Percentiles rank a stretch among this genome's conserved stretches.
These are phyloP conservation scores for Falco rusticolus DNA, from an alignment of 2,797 vertebrate genomes.

Conservation along the genomic window DNA sequence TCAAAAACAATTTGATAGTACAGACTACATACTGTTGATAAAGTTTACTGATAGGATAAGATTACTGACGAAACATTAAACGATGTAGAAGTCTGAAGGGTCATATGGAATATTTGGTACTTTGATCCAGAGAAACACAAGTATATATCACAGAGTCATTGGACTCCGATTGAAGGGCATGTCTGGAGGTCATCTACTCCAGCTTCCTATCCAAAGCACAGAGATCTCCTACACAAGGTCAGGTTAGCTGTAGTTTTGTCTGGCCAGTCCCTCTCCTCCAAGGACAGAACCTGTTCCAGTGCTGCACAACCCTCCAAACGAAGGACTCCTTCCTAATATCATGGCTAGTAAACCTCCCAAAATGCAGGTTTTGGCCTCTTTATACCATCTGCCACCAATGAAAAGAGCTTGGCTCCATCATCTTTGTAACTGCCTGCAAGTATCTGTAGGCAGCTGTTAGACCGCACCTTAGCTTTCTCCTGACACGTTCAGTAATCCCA, in stretches of 20 bases:
- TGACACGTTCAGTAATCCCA: neutral
- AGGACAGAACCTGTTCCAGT: neutral
- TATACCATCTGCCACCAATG: neutral
- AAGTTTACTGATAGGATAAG: neutral
- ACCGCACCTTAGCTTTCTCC: neutral
- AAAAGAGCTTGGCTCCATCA: neutral
- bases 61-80: neutral
- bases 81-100: neutral
- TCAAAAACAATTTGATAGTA: neutral
- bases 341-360: neutral
- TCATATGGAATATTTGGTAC: neutral
- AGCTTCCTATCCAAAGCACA: neutral
- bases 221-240: neutral
- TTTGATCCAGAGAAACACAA: neutral
- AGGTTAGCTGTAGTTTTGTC: neutral
- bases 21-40: neutral
- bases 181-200: neutral
- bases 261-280: neutral
- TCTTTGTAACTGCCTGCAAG: neutral
- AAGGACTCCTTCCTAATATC: neutral
- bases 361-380: neutral
- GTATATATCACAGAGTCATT: neutral
- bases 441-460: no score
- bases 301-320: neutral
- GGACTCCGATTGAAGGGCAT: neutral